Evolutionary conservation across 2,888 invertebrate genomes (phyloP).

Genomic region (Dryomyza anilis): DNA sequence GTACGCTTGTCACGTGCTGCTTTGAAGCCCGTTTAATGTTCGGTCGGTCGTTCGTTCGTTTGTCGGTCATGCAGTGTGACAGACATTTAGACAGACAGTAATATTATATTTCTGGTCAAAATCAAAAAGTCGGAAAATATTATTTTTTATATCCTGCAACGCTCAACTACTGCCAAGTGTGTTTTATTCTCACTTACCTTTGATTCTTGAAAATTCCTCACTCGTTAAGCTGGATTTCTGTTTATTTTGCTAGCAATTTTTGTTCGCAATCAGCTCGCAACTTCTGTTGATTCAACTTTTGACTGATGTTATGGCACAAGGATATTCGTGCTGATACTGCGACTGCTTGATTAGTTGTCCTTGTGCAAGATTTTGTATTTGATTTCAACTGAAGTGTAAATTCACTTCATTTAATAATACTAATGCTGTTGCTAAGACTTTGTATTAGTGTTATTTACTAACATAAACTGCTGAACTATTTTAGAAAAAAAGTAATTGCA

Average conservation of each 20-base stretch:
- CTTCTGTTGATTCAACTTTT: neutral
- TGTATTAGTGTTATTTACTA: too few relatives aligned
- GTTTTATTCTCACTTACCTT: neutral
- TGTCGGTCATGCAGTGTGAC: neutral
- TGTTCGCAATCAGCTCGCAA: neutral
- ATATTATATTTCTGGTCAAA: neutral
- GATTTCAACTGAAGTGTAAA: too few relatives aligned
- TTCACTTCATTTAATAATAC: too few relatives aligned
- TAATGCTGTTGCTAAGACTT: too few relatives aligned
- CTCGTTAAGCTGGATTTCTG: neutral
- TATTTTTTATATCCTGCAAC: neutral
- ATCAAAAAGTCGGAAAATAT: neutral
- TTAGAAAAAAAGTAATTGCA: too few relatives aligned
- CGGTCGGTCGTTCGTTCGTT: neutral
- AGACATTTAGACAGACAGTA: neutral
- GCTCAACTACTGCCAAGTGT: neutral
- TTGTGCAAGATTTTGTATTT: neutral
- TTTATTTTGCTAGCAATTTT: neutral
- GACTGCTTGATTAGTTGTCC: neutral
- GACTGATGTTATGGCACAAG: neutral
- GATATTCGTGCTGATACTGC: neutral
- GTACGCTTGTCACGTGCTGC: constrained; percentile 28
- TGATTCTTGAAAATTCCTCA: neutral
- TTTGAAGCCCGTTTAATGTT: constrained; percentile 29
- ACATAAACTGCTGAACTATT: too few relatives aligned